Percentiles rank a stretch among this genome's conserved stretches.
phyloP scores from a whole-genome alignment of 2,113 vertebrate genomes.

The Rhinoptilus africanus region DNA sequence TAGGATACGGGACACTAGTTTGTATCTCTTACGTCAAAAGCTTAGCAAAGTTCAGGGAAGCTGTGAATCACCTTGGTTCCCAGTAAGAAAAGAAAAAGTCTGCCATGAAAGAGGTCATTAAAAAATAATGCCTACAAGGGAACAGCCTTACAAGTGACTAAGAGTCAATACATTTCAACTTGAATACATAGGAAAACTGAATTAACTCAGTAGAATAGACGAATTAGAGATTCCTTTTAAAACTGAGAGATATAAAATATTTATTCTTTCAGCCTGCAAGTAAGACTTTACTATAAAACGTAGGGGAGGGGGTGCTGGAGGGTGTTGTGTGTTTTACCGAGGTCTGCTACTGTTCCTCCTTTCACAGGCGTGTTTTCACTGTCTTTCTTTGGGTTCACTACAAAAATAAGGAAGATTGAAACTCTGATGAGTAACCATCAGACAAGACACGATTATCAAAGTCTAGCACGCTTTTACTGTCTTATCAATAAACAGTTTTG shows the following conservation, averaged over 20 bases:
- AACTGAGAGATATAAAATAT: fast-evolving
- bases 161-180: fast-evolving
- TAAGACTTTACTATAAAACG: not conserved
- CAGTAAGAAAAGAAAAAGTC: not conserved
- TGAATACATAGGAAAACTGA: fast-evolving
- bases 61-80: not conserved
- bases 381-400: slow-evolving; percentile 95
- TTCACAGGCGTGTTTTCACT: slow-evolving; percentile 91
- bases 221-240: not conserved
- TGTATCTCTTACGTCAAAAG: not conserved
- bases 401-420: not conserved
- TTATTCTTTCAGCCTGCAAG: not conserved
- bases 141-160: not conserved
- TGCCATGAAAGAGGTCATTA: not conserved
- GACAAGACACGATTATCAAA: not conserved
- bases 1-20: fast-evolving
- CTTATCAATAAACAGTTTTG: not conserved
- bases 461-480: fast-evolving
- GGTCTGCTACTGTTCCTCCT: slow-evolving; percentile 88
- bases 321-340: slow-evolving; percentile 74
- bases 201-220: not conserved
- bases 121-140: not conserved
- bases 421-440: not conserved
- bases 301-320: not conserved
- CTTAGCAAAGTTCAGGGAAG: not conserved